These are phyloP conservation scores for Eupithecia subumbrata DNA, from an alignment of 2,888 invertebrate species.

Conservation along the genomic window DNA sequence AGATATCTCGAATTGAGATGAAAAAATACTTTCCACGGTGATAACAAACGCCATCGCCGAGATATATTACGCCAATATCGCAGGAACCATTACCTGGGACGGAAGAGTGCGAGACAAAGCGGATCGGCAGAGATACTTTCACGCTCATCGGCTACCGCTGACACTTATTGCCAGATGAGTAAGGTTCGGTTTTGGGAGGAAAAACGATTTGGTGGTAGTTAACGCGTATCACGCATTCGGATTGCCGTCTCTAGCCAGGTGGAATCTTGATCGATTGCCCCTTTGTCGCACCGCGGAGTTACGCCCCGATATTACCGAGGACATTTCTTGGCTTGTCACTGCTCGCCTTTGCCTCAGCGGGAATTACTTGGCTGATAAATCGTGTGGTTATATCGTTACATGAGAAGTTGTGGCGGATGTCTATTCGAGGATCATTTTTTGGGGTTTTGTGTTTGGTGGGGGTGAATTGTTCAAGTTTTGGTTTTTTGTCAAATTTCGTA, in stretches of 20 bases:
- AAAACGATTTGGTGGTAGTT: constrained; percentile 62
- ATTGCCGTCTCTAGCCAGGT: constrained; percentile 71
- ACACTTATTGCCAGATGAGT: constrained; percentile 33
- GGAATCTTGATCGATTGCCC: constrained; percentile 77
- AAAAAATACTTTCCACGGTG: constrained; percentile 66
- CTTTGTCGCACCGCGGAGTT: constrained; percentile 65
- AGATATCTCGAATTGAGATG: constrained; percentile 25
- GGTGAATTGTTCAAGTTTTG: not conserved
- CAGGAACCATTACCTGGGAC: constrained; percentile 67
- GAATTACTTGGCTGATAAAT: constrained; percentile 69
- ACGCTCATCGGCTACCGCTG: constrained; percentile 36
- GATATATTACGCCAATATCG: constrained; percentile 75
- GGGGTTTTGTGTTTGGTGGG: not conserved
- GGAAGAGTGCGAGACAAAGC: constrained; percentile 67
- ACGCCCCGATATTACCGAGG: constrained; percentile 61
- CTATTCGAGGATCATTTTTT: constrained; percentile 22
- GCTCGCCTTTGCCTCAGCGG: constrained; percentile 59
- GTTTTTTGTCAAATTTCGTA: not conserved
- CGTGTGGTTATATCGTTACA: constrained; percentile 48
- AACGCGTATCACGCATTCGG: constrained; percentile 75
- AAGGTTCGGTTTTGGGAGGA: constrained; percentile 51
- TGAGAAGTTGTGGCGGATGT: constrained; percentile 48
- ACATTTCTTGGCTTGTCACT: constrained; percentile 70
- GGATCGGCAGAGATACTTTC: constrained; percentile 62
- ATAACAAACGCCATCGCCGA: constrained; percentile 71